Evolutionary conservation across 2,797 vertebrate genomes (phyloP), one percentile per base, ranked within the genome.

Genomic region (Hypotaenidia philippensis): DNA sequence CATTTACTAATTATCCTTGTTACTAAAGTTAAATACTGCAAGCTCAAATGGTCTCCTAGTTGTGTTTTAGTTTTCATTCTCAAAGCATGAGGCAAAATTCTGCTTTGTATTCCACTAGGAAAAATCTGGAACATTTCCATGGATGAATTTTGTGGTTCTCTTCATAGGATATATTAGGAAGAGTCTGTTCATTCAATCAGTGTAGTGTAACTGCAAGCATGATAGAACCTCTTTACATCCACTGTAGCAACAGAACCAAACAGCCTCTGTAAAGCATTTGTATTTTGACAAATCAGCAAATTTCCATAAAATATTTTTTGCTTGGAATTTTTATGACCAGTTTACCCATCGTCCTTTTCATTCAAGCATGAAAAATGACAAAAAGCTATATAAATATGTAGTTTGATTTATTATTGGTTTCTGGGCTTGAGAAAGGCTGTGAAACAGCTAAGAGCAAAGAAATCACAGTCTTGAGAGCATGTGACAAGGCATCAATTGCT

Each of bases 321-420:
- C 38, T 68, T 90, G 95, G 89, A 97, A 95, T 94, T 95, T 97
- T 97, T 97, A 95, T 91, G 69, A 88, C 50, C 31, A 68, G 9
- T 21, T 92, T 85, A 95, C 69, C 75, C 87, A 77, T 89, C 57
- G 4, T 86, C 82, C 90, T 94, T 85, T 86, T 94, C 85, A 91
- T 57, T 94, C 91, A 83, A 0, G 34, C 85, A 72, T 86, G 83
- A 93, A 93, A 95, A 95, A 95, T 88, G 90, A 63, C 89, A 94
- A 91, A 96, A 96, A 96, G 65, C 69, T 86, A 93, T 69, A 93
- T 93, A 93, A 96, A 96, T 94, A 96, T 94, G 93, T 93, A 59
- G 50, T 57, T 71, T 90, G 94, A 96, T 96, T 97, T 97, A 97
- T 83, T 61, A 50, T 88, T 94, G 72, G 69, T 93, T 95, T 96